Evolutionary conservation across 35 echinoderm and acorn worm species (phyloP), one percentile per base, ranked within the genome.

Genomic region (Nesometra sesokonis): DNA sequence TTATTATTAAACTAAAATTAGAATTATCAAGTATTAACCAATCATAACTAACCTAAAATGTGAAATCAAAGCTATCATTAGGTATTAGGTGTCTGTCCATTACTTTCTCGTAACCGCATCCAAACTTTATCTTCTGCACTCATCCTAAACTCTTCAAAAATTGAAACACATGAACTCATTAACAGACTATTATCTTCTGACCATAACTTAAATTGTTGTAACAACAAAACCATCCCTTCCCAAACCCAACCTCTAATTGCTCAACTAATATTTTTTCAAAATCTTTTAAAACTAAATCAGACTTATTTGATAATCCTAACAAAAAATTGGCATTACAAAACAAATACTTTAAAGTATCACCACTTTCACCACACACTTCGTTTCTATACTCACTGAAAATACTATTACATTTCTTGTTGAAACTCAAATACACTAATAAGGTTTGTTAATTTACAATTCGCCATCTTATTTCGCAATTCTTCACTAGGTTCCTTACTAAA

Each of bases 321-420:
- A 89, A 46, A 84, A 89, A 89, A 19, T 89, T 43, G n/a, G 88
- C 88, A 89, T 89, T 89, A 37, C 88, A 89, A 38, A 35, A 89
- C 33, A 89, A 84, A 77, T 84, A 84, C 3, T 89, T 39, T 15
- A 87, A 36, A 35, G 11, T 77, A 5, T 30, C 37, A 0, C 35
- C 77, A 31, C 17, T 77, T 5, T 87, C 76, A 23, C 77, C 86
- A 37, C 77, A 35, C 35, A 87, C 31, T 13, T 67, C 52, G 23
- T 27, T 67, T 19, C 52, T 67, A 67, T 67, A 67, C 21, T 67
- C 52, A 67, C 52, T 67, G 7, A 67, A 67, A 13, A 67, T 13
- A 1, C 1, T 67, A 67, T 67, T 67, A 67, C 9, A 67, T 67
- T 67, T 67, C 52, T 67, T 67, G 21, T 67, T 67, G 7, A 90